These are phyloP conservation scores for Hippopotamyrus pictus DNA, from an alignment of 2,797 vertebrate species.

Conservation along the genomic window DNA sequence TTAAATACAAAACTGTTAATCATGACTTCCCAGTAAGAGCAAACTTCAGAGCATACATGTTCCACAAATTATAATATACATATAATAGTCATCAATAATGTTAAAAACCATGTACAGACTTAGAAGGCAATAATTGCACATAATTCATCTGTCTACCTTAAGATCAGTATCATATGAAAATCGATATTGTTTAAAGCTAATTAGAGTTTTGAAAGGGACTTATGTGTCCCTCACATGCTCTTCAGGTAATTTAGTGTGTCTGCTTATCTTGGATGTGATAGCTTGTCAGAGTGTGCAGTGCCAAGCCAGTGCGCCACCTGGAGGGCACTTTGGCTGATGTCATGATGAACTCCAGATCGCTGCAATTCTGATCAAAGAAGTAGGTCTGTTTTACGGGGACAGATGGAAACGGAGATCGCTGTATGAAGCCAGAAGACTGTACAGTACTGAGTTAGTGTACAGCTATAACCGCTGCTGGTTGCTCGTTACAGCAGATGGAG, in stretches of 20 bases:
- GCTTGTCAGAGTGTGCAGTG: background rate
- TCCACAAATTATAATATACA: background rate
- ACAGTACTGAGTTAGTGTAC: background rate
- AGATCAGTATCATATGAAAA: background rate
- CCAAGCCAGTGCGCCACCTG: background rate
- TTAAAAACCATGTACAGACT: background rate
- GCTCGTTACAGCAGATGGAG: background rate
- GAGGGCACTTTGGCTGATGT: background rate
- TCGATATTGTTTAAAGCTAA: background rate
- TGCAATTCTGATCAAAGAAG: background rate
- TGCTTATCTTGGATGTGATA: background rate
- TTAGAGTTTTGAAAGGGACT: background rate
- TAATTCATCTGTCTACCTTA: background rate
- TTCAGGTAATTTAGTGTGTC: background rate
- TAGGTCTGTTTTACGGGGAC: background rate
- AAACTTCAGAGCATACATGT: background rate
- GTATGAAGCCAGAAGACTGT: background rate
- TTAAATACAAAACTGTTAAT: background rate
- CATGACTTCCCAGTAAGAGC: background rate
- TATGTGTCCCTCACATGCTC: background rate
- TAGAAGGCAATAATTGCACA: background rate
- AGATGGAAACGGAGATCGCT: background rate
- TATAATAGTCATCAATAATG: background rate
- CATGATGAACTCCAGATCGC: background rate
- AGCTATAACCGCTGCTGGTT: background rate